Evolutionary conservation across 2,888 invertebrate species (phyloP).

Genomic region (Polyploca ridens): DNA sequence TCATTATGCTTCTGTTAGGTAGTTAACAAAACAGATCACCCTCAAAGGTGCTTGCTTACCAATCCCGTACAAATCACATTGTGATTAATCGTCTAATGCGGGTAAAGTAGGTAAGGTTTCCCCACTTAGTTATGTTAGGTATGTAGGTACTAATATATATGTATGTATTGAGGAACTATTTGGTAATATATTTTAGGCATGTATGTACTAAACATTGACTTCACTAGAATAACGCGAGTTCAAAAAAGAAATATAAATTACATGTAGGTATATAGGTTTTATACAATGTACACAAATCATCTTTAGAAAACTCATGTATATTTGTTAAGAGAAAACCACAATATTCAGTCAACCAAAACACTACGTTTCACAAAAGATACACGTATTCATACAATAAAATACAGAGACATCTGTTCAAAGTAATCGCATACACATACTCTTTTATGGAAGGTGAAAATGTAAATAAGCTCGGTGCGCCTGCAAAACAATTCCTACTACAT

Average conservation of each 20-base stretch:
- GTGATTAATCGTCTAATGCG: conserved; percentile 1
- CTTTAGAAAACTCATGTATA: no score
- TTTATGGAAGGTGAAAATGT: conserved; percentile 15
- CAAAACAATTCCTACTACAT: conserved; percentile 44
- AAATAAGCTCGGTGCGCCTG: conserved; percentile 38
- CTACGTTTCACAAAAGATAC: not conserved
- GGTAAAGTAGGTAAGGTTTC: not conserved
- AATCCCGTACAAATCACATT: conserved; percentile 3
- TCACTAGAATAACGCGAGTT: no score
- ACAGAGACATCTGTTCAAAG: conserved; percentile 4
- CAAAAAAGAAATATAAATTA: no score
- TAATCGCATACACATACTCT: not conserved
- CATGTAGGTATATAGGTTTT: no score
- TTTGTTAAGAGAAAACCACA: no score
- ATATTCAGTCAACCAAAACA: not conserved
- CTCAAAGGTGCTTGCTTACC: conserved; percentile 7
- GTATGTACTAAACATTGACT: no score
- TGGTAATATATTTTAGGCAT: not conserved
- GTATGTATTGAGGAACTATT: not conserved
- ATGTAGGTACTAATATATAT: not conserved
- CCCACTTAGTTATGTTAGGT: not conserved
- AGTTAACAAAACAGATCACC: conserved; percentile 8
- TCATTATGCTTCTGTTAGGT: not conserved
- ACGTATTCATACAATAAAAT: not conserved
- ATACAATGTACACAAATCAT: no score